A percentile compares a stretch with the other conserved stretches of the same genome.
phyloP scores from a whole-genome alignment of 2,113 vertebrate species.

The Silurus meridionalis region DNA sequence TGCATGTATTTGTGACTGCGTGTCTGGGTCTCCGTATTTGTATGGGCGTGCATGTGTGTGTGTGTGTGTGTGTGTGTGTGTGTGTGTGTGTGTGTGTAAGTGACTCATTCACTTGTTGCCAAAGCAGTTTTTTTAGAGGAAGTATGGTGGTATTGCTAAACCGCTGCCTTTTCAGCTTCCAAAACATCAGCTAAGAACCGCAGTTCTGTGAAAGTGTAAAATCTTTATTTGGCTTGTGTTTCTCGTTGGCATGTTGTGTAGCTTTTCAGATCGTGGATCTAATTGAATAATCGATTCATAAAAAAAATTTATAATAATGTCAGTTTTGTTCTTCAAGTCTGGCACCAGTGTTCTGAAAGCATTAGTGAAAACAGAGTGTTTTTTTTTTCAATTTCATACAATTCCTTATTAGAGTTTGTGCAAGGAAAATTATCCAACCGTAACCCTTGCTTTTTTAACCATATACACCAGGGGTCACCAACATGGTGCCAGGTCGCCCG shows the following conservation, averaged over 20 bases:
- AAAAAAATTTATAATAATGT: neutral
- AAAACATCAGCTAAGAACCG: conserved; percentile 30
- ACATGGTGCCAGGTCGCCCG: too few relatives aligned
- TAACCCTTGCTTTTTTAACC: too few relatives aligned
- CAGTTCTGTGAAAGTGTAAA: conserved; percentile 20
- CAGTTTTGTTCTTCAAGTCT: neutral
- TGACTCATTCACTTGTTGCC: conserved; percentile 32
- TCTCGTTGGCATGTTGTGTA: neutral
- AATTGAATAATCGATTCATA: neutral
- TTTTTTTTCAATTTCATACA: neutral
- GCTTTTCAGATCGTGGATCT: neutral
- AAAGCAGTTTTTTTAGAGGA: conserved; percentile 35
- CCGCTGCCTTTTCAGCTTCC: conserved; percentile 2
- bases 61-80: neutral
- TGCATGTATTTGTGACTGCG: neutral
- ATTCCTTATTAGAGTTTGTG: neutral
- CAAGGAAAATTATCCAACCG: neutral
- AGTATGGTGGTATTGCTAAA: conserved; percentile 42
- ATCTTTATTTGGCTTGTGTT: neutral
- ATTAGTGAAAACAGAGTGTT: neutral
- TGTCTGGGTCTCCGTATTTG: neutral
- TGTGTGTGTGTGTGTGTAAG: neutral
- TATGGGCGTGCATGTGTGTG: neutral
- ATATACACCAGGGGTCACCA: too few relatives aligned
- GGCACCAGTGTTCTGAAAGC: neutral